These are phyloP conservation scores for Paralichthys olivaceus DNA, from an alignment of 2,113 vertebrate genomes.

Conservation along the genomic window DNA sequence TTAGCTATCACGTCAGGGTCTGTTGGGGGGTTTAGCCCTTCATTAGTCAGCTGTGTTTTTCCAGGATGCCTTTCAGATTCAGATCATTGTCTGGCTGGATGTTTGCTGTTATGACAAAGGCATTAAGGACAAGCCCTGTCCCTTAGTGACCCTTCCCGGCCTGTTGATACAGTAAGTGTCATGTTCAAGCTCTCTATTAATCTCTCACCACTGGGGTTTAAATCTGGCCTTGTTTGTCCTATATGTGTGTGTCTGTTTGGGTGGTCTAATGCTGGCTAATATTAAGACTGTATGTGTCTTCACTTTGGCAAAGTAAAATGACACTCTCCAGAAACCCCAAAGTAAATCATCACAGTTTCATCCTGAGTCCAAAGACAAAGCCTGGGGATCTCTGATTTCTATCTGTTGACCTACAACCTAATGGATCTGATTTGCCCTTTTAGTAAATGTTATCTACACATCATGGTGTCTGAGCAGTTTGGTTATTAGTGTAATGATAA, in stretches of 20 bases:
- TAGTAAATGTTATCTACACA: neutral
- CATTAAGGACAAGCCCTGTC: conserved; percentile 35
- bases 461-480: neutral
- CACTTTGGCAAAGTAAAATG: conserved; percentile 3
- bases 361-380: conserved; percentile 21
- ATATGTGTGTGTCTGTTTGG: conserved; percentile 31
- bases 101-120: conserved; percentile 48
- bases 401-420: conserved; percentile 15
- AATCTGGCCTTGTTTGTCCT: conserved; percentile 39
- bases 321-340: conserved; percentile 5
- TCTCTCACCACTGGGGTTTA: conserved; percentile 49
- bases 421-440: conserved; percentile 19
- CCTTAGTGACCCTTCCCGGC: conserved; percentile 8
- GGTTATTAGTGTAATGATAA: neutral
- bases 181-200: conserved; percentile 38
- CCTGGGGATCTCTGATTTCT: conserved; percentile 27
- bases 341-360: conserved; percentile 23
- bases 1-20: conserved; percentile 2
- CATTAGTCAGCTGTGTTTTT: conserved; percentile 36
- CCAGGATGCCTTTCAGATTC: conserved; percentile 48
- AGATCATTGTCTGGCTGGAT: conserved; percentile 31
- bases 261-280: conserved; percentile 39
- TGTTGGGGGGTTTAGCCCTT: conserved; percentile 5
- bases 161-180: conserved; percentile 46
- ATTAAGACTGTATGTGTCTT: conserved; percentile 13